These are phyloP conservation scores for Fabriciana adippe DNA, from an alignment of 2,888 invertebrate species.

Conservation along the genomic window DNA sequence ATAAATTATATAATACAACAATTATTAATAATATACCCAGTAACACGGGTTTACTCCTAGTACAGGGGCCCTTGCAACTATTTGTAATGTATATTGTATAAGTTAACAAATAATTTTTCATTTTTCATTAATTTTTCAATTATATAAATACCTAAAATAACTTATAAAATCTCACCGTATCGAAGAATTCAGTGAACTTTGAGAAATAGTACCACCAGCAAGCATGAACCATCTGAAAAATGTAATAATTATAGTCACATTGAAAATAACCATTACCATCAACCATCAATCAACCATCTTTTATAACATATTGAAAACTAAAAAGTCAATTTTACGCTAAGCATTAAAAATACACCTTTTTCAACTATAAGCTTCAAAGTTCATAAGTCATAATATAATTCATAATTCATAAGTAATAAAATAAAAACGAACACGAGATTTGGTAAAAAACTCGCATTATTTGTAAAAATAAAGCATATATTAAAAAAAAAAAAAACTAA, in stretches of 20 bases:
- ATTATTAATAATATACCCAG: too few species aligned
- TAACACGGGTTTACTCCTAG: too few species aligned
- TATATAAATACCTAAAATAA: not conserved
- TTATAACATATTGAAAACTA: not conserved
- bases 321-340: conserved; percentile 7
- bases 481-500: not conserved
- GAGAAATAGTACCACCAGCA: conserved; percentile 99
- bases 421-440: not conserved
- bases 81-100: too few species aligned
- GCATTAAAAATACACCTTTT: conserved; percentile 17
- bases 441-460: not conserved
- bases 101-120: not conserved
- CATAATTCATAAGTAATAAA: not conserved
- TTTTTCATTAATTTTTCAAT: not conserved
- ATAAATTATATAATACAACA: too few species aligned
- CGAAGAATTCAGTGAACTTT: conserved; percentile 97
- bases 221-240: conserved; percentile 93
- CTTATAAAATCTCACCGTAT: conserved; percentile 88
- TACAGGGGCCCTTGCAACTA: too few species aligned
- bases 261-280: conserved; percentile 3
- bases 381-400: conserved; percentile 2
- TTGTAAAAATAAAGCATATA: not conserved
- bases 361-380: conserved; percentile 14
- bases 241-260: conserved; percentile 25
- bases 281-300: too few species aligned